phyloP scores from a whole-genome alignment of 2,797 vertebrate species.

The Gastrophryne carolinensis region DNA sequence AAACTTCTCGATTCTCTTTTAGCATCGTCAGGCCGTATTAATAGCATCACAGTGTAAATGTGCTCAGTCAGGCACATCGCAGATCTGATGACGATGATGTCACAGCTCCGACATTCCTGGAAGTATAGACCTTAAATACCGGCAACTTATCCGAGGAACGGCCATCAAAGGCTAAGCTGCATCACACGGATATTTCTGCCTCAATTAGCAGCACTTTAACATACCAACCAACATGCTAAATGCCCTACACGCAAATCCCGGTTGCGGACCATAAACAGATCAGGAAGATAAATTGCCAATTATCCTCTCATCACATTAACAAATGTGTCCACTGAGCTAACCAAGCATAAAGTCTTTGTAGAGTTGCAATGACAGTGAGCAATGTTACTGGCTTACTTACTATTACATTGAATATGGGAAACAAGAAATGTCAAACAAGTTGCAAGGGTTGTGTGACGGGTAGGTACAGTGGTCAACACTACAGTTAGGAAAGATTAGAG shows the following conservation, averaged over 20 bases:
- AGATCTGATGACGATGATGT: conserved; percentile 40
- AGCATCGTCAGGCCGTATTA: conserved; percentile 30
- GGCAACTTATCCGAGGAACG: conserved; percentile 9
- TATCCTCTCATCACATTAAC: background rate
- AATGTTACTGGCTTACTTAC: no score
- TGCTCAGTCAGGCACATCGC: conserved; percentile 39
- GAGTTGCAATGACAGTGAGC: no score
- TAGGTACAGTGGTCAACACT: no score
- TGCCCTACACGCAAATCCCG: background rate
- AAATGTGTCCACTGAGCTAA: background rate
- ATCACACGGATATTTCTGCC: background rate
- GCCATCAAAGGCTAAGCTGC: conserved; percentile 11
- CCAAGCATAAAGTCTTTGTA: no score
- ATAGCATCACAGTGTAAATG: conserved; percentile 45
- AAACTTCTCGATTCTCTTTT: conserved; percentile 45
- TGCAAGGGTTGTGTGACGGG: no score
- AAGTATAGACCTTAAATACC: conserved; percentile 40
- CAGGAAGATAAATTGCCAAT: no score
- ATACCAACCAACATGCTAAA: background rate
- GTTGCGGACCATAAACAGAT: background rate
- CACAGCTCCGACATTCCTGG: conserved; percentile 35
- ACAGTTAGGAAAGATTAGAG: no score
- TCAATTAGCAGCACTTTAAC: background rate
- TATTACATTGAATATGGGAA: no score
- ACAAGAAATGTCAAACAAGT: no score